Evolutionary conservation across 2,888 invertebrate genomes (phyloP).

Genomic region (Atrina japonica): DNA sequence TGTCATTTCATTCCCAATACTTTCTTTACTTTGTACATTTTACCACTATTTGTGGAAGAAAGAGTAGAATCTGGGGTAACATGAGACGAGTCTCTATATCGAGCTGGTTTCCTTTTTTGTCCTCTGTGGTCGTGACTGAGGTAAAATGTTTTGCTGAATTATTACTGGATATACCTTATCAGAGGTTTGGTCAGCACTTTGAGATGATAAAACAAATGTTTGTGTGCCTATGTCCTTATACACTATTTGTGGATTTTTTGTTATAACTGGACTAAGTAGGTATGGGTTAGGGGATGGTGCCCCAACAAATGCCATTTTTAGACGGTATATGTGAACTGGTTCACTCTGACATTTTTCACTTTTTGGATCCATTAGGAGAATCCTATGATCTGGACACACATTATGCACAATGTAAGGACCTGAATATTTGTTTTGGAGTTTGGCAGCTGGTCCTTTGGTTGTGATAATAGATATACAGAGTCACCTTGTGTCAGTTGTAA

Average conservation of each 20-base stretch:
- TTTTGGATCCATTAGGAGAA: conserved; percentile 8
- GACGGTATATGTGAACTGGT: conserved; percentile 39
- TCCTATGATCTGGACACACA: conserved; percentile 22
- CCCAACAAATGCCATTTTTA: conserved; percentile 35
- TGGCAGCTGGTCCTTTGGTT: conserved; percentile 24
- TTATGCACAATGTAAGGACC: conserved; percentile 30
- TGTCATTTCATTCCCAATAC: conserved; percentile 13
- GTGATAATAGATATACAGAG: conserved; percentile 27
- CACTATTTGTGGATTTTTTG: not conserved
- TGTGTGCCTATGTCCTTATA: not conserved
- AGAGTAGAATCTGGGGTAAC: conserved; percentile 14
- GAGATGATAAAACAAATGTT: too few species aligned
- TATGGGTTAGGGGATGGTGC: conserved; percentile 15
- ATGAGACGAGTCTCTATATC: conserved; percentile 11
- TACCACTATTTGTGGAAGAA: not conserved
- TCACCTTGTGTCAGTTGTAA: conserved; percentile 22
- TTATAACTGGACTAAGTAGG: not conserved
- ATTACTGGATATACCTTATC: too few species aligned
- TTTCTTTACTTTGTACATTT: conserved; percentile 3
- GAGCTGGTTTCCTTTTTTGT: conserved; percentile 6
- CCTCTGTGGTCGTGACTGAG: not conserved
- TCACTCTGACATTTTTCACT: not conserved
- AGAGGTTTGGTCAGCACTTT: too few species aligned
- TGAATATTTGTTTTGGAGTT: conserved; percentile 18
- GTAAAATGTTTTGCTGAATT: not conserved